Evolutionary conservation across 2,113 vertebrate species (phyloP), one percentile per base, ranked within the genome.

Genomic region (Lepus timidus): DNA sequence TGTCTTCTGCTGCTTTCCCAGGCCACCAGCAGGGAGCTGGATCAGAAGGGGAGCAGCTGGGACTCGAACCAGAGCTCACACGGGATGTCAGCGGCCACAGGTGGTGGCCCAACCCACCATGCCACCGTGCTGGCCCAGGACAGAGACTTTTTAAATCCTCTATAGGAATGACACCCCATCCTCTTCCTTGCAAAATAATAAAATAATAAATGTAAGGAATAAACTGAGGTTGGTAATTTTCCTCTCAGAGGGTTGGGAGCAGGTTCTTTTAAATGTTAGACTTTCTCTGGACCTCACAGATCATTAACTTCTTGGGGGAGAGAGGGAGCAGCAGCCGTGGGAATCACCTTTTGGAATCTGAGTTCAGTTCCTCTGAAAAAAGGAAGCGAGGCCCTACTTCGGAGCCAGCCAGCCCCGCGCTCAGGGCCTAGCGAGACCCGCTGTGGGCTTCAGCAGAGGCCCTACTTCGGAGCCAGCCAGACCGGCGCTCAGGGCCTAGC

Each of bases 191-290:
- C 27, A 52, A 76, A 94, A 83, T 55, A 49, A 85, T 51, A 52
- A 76, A 94, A 83, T 55, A 49, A 85, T 51, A 73, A 17, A 93
- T 82, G 27, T 94, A 94, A 95, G 70, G 71, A 58, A 67, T 94
- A 89, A 93, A 80, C 86, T 20, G 13, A 73, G 91, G 55, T 76
- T 65, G 88, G 81, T 49, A 62, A 83, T 87, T 84, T 90, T 36
- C 27, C 25, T 96, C 62, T 89, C 58, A 68, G 74, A 93, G 33
- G 55, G 61, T 6, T 27, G 58, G 39, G 13, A 33, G 29, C 49
- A 78, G 80, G 62, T 68, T 86, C 85, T 85, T 96, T 96, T 96
- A 95, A 96, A 96, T 70, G 90, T 93, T 96, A 97, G 96, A 73
- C 92, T 31, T 90, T 82, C 29, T 19, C 76, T 90, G 92, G 65